Conservation (phyloP, 2,888 invertebrate species). For the Thelaira solivaga region DNA sequence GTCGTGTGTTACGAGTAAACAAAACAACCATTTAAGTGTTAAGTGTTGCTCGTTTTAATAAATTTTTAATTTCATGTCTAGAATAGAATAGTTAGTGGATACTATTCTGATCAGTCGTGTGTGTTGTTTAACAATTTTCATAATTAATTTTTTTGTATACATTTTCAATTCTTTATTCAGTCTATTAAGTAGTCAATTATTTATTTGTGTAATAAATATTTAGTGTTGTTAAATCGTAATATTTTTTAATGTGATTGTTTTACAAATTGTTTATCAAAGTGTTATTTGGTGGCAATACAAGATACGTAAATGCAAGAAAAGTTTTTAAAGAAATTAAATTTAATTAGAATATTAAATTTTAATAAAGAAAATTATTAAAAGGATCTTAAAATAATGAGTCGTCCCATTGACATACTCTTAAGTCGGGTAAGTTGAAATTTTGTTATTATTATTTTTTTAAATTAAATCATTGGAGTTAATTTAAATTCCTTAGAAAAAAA, state of each 20-base stretch:
- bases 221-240: no score
- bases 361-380: neutral
- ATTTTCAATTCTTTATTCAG: no score
- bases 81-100: slow-evolving; percentile 38
- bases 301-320: neutral
- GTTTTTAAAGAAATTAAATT: neutral
- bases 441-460: neutral
- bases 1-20: slow-evolving; percentile 6
- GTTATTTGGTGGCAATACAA: neutral
- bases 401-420: slow-evolving; percentile 75
- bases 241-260: no score
- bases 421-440: slow-evolving; percentile 71
- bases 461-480: no score
- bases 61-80: slow-evolving; percentile 14
- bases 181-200: no score
- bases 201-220: no score
- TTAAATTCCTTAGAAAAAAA: no score
- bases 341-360: neutral
- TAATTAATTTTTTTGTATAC: no score
- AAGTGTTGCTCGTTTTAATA: slow-evolving; percentile 38
- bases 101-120: neutral
- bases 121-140: neutral
- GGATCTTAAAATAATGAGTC: slow-evolving; percentile 68
- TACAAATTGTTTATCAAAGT: slow-evolving; percentile 24
- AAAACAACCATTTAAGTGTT: slow-evolving; percentile 8